Evolutionary conservation across 37 sponge, comb jelly and placozoan species (phyloP), one percentile per base, ranked within the genome.

Genomic region (Cliona cf. orientalis): DNA sequence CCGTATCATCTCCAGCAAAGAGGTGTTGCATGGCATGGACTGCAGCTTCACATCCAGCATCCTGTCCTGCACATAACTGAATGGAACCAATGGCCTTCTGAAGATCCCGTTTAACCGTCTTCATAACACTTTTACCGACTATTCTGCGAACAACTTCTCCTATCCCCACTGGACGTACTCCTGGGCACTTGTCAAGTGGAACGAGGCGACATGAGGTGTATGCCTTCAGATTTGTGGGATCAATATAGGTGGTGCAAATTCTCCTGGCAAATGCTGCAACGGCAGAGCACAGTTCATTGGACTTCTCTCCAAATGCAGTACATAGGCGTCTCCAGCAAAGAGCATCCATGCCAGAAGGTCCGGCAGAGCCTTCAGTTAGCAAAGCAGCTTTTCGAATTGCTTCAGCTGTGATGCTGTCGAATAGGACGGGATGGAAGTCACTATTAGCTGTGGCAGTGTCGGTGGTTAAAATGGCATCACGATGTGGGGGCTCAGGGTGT

Each of bases 241-340:
- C 80, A 4, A 87, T 57, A 80, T 58, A 72, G 26, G 63, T 66
- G 36, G 87, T 87, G 45, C 75, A 87, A 19, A 87, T 28, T 31
- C 69, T 71, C 36, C 44, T 31, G 57, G 80, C 66, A 36, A 86
- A 11, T 56, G 37, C 25, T 26, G 86, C 86, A 39, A 86, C 3
- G 23, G 86, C 78, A 41, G 61, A n/a, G 49, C 86, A 86, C 9
- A 78, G 42, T 17, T 86, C 62, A 57, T 41, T 44, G 55, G 74
- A 73, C 28, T 86, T 37, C 14, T 78, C 55, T n/a, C 46, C 31
- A 43, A 71, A 84, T 3, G 80, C 38, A 56, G 75, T 85, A 26
- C 80, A 84, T 5, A 85, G 45, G 22, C 79, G 78, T 25, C 64
- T 76, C 86, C 79, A 85, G 32, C 36, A 23, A 31, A 25, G 35